Base-by-base conservation (phyloP, 2,113 vertebrate species). In the Anser cygnoides region DNA sequence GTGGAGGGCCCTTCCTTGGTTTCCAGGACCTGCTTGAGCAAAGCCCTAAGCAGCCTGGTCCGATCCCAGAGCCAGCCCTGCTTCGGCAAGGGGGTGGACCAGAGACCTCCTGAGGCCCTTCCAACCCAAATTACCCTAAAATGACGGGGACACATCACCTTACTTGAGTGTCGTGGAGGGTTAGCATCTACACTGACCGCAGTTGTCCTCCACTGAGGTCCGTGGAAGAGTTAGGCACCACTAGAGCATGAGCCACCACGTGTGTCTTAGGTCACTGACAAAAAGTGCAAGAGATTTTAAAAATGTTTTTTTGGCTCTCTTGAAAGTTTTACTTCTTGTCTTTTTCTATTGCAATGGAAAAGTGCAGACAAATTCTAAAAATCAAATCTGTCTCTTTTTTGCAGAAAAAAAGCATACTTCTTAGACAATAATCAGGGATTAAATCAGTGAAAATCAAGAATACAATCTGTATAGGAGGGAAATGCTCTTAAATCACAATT, bases 211-310 rank as follows among this genome's bases (percentile, higher is more conserved):
- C 39, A 73, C n/a, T 43, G 43, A 43, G 20, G 12, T 18, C 44
- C 6, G 22, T 7, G 37, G 41, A 81, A 66, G 41, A 78, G 4
- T 50, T 5, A 11, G 35, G 33, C 29, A 35, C 21, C 25, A 33
- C 9, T 0, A 1, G n/a, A 70, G 8, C 1, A 0, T 6, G 39
- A 70, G 4, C 2, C 1, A 1, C 21, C 10, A 3, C 49, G 21
- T 1, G 2, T 0, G 0, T 17, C 22, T 33, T 20, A 31, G 35
- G 57, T 52, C 25, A 18, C 49, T 82, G 31, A 19, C 9, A 49
- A 44, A 37, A 80, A 75, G 6, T 57, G 59, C 31, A 28, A 33
- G 10, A 35, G 57, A 9, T 79, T 84, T 89, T n/a, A 33, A 78
- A 57, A 81, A 33, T 3, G 9, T 10, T 31, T 14, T 57, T 63